phyloP scores from a whole-genome alignment of 2,888 invertebrate genomes.

The Linnaemya tessellans region DNA sequence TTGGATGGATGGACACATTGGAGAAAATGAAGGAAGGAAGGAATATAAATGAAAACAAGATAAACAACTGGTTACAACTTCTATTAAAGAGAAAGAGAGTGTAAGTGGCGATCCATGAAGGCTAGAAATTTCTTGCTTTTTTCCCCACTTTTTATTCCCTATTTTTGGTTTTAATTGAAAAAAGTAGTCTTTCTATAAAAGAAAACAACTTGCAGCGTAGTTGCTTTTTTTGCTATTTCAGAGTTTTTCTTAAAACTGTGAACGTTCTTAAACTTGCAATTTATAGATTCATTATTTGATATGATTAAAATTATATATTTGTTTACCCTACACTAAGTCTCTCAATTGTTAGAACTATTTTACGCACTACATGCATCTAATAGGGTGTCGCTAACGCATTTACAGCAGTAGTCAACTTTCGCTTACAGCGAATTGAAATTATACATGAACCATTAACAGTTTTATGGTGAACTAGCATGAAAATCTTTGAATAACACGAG shows the following conservation, averaged over 20 bases:
- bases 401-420: neutral
- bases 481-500: neutral
- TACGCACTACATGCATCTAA: neutral
- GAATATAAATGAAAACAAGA: constrained; percentile 61
- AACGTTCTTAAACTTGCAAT: constrained; percentile 51
- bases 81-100: constrained; percentile 69
- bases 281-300: constrained; percentile 68
- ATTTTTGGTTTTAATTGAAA: constrained; percentile 67
- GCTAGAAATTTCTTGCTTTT: constrained; percentile 21
- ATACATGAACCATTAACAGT: neutral
- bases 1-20: constrained; percentile 45
- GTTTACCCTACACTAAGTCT: constrained; percentile 40
- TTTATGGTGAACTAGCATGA: neutral
- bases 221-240: neutral
- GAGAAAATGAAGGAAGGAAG: constrained; percentile 61
- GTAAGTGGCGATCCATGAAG: constrained; percentile 62
- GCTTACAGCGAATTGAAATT: neutral
- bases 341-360: neutral
- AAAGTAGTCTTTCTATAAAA: constrained; percentile 66
- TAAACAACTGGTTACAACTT: constrained; percentile 64
- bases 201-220: constrained; percentile 46
- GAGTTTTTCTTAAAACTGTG: constrained; percentile 41
- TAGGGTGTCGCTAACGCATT: neutral
- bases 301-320: constrained; percentile 53
- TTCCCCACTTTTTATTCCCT: constrained; percentile 15